These are phyloP conservation scores for Phyllostomus hastatus DNA, from an alignment of 2,113 vertebrate species.

Conservation along the genomic window DNA sequence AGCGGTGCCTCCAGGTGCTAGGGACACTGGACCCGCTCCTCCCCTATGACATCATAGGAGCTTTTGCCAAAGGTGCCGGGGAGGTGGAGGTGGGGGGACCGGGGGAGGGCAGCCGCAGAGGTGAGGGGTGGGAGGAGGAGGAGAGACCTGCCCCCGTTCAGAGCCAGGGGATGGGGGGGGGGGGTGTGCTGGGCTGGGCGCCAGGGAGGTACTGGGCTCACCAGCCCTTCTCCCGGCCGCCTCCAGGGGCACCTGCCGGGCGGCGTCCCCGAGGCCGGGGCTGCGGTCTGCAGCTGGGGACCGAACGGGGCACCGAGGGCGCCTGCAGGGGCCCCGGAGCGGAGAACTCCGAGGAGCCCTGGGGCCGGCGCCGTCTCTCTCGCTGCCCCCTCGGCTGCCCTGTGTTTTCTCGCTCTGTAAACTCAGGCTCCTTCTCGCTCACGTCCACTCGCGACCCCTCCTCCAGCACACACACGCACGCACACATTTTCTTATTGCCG, in stretches of 20 bases:
- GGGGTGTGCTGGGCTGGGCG: not conserved
- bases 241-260: constrained; percentile 53
- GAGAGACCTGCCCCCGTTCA: not conserved
- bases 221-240: not conserved
- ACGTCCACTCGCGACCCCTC: not conserved
- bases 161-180: not conserved
- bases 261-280: not conserved
- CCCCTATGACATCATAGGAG: not conserved
- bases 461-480: not conserved
- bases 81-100: not conserved
- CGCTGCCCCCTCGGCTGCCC: not conserved
- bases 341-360: not conserved
- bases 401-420: not conserved
- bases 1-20: constrained; percentile 34
- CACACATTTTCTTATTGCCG: not conserved
- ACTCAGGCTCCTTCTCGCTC: not conserved
- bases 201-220: not conserved
- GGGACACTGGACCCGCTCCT: not conserved
- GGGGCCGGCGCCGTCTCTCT: not conserved
- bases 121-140: not conserved
- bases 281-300: constrained; percentile 25
- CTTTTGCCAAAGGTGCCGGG: not conserved
- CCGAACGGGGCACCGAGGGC: not conserved
- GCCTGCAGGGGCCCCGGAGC: not conserved
- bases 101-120: not conserved